Evolutionary conservation across 2,113 vertebrate genomes (phyloP), one percentile per base, ranked within the genome.

Genomic region (Notothenia coriiceps): DNA sequence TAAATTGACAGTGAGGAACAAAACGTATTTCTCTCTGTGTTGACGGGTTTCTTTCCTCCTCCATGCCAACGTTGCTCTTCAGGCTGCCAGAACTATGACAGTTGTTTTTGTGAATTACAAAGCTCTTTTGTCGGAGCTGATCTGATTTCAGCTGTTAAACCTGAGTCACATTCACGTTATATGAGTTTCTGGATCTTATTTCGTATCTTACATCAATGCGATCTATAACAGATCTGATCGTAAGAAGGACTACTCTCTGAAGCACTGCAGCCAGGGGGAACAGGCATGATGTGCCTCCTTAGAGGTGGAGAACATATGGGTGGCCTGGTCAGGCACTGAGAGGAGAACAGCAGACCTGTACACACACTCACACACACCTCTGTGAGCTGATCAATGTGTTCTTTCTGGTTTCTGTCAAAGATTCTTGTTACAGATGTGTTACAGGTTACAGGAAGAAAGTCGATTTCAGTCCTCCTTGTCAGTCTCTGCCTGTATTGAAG

Each of bases 361-460:
- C 60, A 13, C 20, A n/a, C 52, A 57, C 61, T 67, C 9, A 2
- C 29, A 68, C 43, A 13, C 68, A 40, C 64, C 15, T 61, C n/a
- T 60, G 49, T 8, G 8, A 49, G 66, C 56, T 10, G 49, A 62
- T 49, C 44, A 25, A 73, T 79, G 0, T 14, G 22, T 75, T 57
- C 61, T 78, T 3, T 62, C 22, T 20, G 49, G 63, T 80, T 80
- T 82, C 63, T 66, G 10, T 54, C 50, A 47, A 1, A 68, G 35
- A 76, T 47, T 84, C 56, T 40, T 51, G 22, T 47, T 50, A 15
- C 52, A 72, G 62, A 70, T 77, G 74, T 74, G 69, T 73, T 47
- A n/a, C 68, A 46, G 47, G 64, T 75, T 83, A 65, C 33, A 73
- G 72, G 69, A 84, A 73, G 61, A 69, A 87, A 86, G 84, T 79